These are phyloP conservation scores for Synanthedon myopaeformis DNA, from an alignment of 2,888 invertebrate species.

Conservation along the genomic window DNA sequence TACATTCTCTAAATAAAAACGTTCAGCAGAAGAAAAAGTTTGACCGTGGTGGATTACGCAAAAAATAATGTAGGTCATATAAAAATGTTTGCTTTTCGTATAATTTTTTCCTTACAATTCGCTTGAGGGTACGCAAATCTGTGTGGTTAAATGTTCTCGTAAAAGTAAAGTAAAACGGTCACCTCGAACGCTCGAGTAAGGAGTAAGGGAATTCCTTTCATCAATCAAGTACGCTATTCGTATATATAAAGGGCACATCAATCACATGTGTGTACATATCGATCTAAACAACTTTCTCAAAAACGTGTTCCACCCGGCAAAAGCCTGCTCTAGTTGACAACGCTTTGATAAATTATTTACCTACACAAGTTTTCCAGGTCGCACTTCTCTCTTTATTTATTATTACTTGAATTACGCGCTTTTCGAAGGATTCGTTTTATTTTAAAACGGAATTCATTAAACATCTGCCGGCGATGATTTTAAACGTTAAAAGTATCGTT, in stretches of 20 bases:
- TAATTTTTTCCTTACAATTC: too few relatives aligned
- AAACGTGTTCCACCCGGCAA: conserved; percentile 26
- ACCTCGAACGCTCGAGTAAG: conserved; percentile 14
- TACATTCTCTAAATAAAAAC: too few relatives aligned
- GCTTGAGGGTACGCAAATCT: background rate
- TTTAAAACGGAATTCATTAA: too few relatives aligned
- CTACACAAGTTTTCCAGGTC: conserved; percentile 14
- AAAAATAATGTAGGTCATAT: too few relatives aligned
- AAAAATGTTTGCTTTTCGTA: too few relatives aligned
- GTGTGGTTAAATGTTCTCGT: background rate
- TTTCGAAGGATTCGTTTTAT: too few relatives aligned
- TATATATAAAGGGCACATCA: conserved; percentile 19
- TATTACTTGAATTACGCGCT: background rate
- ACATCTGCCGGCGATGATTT: too few relatives aligned
- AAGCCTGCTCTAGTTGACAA: conserved; percentile 29
- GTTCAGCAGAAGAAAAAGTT: too few relatives aligned
- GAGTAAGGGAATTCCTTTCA: conserved; percentile 21
- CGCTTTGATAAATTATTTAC: conserved; percentile 52
- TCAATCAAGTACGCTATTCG: conserved; percentile 17
- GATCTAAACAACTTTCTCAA: conserved; percentile 33
- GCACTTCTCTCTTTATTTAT: background rate
- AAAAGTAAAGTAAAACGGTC: conserved; percentile 7
- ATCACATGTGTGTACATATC: conserved; percentile 24
- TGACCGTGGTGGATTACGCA: too few relatives aligned
- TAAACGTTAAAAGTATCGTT: too few relatives aligned